Evolutionary conservation across 2,113 vertebrate genomes (phyloP).

Genomic region (Periophthalmus modestus): DNA sequence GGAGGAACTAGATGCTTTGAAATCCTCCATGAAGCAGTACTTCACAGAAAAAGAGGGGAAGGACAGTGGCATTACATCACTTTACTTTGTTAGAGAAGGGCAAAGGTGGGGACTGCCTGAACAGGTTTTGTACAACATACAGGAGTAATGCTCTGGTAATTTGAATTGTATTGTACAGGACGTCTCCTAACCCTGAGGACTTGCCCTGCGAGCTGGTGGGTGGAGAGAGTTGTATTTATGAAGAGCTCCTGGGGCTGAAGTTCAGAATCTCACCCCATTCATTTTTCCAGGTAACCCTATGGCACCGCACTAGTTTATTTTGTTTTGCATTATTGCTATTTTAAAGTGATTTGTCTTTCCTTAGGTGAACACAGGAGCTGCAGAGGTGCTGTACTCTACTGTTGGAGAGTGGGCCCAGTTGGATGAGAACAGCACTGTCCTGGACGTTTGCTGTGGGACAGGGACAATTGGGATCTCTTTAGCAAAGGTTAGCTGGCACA

Average conservation of each 20-base stretch:
- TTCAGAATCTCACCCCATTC: conserved; percentile 95
- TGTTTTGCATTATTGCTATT: neutral
- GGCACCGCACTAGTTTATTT: neutral
- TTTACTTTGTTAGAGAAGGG: conserved; percentile 92
- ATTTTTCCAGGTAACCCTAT: conserved; percentile 88
- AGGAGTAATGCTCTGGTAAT: neutral
- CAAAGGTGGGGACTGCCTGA: conserved; percentile 80
- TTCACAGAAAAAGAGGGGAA: conserved; percentile 86
- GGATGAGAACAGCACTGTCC: conserved; percentile 81
- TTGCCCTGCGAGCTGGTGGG: conserved; percentile 87
- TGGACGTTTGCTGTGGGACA: conserved; percentile 95
- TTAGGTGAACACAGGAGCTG: conserved; percentile 91
- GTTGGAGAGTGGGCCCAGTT: conserved; percentile 91
- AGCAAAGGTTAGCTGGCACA: conserved; percentile 77
- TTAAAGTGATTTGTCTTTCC: neutral
- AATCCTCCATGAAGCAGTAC: conserved; percentile 80
- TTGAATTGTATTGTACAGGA: conserved; percentile 69
- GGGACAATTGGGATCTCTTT: conserved; percentile 96
- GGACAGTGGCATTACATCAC: conserved; percentile 85
- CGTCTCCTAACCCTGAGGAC: conserved; percentile 86
- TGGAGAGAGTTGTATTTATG: conserved; percentile 87
- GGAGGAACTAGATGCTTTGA: conserved; percentile 79
- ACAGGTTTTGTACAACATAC: neutral
- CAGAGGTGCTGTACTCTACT: conserved; percentile 88
- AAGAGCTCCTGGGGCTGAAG: conserved; percentile 89